phyloP scores from a whole-genome alignment of 2,113 vertebrate genomes.

The Archilochus colubris region DNA sequence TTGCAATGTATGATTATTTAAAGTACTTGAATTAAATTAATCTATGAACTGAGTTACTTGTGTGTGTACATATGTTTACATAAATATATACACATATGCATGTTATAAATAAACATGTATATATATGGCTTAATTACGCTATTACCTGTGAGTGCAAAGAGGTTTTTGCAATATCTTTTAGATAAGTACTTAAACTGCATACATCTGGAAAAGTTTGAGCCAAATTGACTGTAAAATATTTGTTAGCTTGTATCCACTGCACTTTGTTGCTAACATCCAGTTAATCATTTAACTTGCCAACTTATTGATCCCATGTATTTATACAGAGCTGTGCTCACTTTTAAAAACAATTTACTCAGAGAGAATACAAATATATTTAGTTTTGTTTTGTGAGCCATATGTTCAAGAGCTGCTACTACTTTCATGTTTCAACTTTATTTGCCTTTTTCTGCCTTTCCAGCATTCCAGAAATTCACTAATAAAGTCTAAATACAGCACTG shows the following conservation, averaged over 20 bases:
- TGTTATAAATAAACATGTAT: no score
- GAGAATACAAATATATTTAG: constrained; percentile 48
- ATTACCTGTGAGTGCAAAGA: not conserved
- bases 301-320: constrained; percentile 9
- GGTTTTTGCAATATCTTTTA: not conserved
- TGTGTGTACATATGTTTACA: not conserved
- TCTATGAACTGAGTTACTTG: not conserved
- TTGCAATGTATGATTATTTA: not conserved
- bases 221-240: not conserved
- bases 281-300: constrained; percentile 22
- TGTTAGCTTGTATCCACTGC: not conserved
- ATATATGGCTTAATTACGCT: not conserved
- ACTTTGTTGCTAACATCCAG: not conserved
- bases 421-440: constrained; percentile 35
- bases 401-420: not conserved
- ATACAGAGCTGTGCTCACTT: constrained; percentile 9
- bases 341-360: not conserved
- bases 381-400: constrained; percentile 55
- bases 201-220: not conserved
- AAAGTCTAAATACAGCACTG: not conserved
- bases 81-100: no score
- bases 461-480: not conserved
- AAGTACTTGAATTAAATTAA: not conserved
- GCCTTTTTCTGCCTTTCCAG: constrained; percentile 36
- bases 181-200: not conserved